A percentile compares a stretch with the other conserved stretches of the same genome.
phyloP scores from a whole-genome alignment of 2,113 vertebrate species.

The Hippopotamus amphibius region DNA sequence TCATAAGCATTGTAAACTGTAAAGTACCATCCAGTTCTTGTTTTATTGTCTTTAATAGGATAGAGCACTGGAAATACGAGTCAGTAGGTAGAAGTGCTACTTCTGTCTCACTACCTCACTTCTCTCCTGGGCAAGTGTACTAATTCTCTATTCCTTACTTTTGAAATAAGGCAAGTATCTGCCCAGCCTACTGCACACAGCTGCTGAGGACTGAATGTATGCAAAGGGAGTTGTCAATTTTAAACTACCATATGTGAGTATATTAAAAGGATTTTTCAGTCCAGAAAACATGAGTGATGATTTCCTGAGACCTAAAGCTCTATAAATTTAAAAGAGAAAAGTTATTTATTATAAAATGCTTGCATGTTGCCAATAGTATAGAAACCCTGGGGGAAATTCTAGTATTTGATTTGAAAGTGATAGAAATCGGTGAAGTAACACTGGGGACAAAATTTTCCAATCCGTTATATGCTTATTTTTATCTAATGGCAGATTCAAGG shows the following conservation, averaged over 20 bases:
- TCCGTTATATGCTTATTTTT: not conserved
- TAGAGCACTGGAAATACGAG: not conserved
- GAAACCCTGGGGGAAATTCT: not conserved
- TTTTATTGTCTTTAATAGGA: not conserved
- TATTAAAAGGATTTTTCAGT: not conserved
- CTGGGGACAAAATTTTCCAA: not conserved
- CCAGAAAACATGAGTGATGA: not conserved
- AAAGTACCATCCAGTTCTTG: not conserved
- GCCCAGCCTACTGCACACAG: not conserved
- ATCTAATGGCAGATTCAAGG: not conserved
- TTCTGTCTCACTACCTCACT: not conserved
- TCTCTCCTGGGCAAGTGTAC: not conserved
- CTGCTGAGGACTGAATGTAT: not conserved
- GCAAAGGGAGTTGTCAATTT: not conserved
- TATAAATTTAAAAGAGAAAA: not conserved
- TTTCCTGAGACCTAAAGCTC: conserved; percentile 33
- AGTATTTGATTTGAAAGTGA: conserved; percentile 13
- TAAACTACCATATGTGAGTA: not conserved
- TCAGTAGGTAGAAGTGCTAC: not conserved
- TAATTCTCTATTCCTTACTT: not conserved
- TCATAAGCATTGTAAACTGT: not conserved
- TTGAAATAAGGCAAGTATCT: not conserved
- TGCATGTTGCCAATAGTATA: not conserved
- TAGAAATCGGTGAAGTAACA: conserved; percentile 35
- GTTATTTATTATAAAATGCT: not conserved